These are phyloP conservation scores for Cheilosia pagana DNA, from an alignment of 2,888 invertebrate species.

Conservation along the genomic window DNA sequence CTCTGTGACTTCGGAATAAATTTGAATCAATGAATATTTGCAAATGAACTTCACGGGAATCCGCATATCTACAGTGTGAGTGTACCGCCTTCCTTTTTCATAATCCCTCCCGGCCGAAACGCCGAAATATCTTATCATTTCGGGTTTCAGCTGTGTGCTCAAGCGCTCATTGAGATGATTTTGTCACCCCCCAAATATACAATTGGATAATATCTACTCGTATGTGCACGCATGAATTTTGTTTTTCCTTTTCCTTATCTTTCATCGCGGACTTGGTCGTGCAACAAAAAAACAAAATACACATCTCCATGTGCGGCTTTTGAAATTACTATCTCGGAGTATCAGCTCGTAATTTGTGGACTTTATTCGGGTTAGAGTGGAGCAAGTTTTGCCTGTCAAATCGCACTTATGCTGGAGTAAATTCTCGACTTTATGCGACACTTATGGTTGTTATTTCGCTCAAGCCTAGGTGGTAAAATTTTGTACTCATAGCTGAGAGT, in stretches of 20 bases:
- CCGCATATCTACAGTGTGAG: neutral
- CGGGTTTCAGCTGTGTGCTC: constrained; percentile 16
- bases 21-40: constrained; percentile 62
- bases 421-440: constrained; percentile 48
- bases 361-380: constrained; percentile 36
- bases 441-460: constrained; percentile 20
- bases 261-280: neutral
- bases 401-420: constrained; percentile 38
- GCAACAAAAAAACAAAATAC: neutral
- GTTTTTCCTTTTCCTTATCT: neutral
- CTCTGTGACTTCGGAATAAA: constrained; percentile 59
- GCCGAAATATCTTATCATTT: constrained; percentile 31
- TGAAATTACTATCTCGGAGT: constrained; percentile 33
- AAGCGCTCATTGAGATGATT: constrained; percentile 27
- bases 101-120: neutral
- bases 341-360: constrained; percentile 44
- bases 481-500: neutral
- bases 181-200: constrained; percentile 45
- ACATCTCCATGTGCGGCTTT: neutral
- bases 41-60: constrained; percentile 13
- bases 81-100: constrained; percentile 6
- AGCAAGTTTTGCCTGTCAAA: constrained; percentile 31
- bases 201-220: constrained; percentile 27
- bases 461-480: neutral
- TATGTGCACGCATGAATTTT: neutral